Base-by-base conservation (phyloP, 2,888 invertebrate genomes). In the Seira ritae region DNA sequence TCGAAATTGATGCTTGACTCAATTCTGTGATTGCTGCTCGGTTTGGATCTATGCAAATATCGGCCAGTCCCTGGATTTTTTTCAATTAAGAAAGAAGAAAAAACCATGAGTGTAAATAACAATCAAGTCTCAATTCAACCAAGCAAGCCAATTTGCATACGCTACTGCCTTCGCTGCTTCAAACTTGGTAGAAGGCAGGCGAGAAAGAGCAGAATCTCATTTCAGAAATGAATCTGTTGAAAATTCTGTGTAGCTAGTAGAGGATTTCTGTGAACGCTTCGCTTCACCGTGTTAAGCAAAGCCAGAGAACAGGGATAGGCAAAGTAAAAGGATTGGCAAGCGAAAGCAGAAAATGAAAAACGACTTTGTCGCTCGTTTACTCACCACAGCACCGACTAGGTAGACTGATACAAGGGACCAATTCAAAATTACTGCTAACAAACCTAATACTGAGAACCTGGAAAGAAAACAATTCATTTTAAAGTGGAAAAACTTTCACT, bases 401-500 rank as follows among this genome's bases (percentile, higher is more conserved):
- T 97, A 96, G 85, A 97, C 91, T 78, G 97, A 97, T 74, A 96
- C 95, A 92, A 96, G 95, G 89, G 96, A 92, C 96, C 97, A 98
- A 86, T 96, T 96, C 80, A 95, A 93, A 87, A 96, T 95, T 50
- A 98, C 96, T 46, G 96, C 96, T 90, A 98, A 93, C 22, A 96
- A 92, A 65, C 95, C 95, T 91, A 96, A 95, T 24, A 97, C 97
- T 86, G 96, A 96, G 89, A 97, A 96, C 87, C 93, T 93, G 89
- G 10, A 90, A 85, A 68, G 72, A 20, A 84, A 69, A 78, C 76
- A 72, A n/a, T n/a, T n/a, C n/a, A n/a, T n/a, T n/a, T n/a, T n/a
- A n/a, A 50, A 55, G 24, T 15, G 31, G 19, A 70, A 69, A 24
- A 74, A 72, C 71, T 50, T 60, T 24, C 15, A 19, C 62, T 70